Evolutionary conservation across 2,888 invertebrate genomes (phyloP).

Genomic region (Melieria picta): DNA sequence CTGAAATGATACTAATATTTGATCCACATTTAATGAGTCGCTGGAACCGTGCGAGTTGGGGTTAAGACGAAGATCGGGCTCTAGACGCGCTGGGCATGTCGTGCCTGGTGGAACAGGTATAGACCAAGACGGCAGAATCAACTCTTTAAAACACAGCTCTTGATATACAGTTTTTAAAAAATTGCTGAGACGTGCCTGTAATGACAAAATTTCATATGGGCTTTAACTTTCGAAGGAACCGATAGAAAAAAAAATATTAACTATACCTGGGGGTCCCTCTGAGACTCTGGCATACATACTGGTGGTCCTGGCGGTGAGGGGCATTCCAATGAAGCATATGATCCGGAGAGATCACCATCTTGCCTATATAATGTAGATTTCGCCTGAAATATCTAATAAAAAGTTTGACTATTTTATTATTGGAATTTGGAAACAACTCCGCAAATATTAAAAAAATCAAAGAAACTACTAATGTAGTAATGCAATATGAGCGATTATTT

Average conservation of each 20-base stretch:
- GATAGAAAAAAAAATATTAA: conserved; percentile 9
- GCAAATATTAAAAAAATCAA: background rate
- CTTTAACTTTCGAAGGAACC: background rate
- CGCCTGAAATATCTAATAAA: conserved; percentile 52
- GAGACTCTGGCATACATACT: conserved; percentile 53
- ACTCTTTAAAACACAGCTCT: conserved; percentile 67
- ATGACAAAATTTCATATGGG: conserved; percentile 32
- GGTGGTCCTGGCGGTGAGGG: conserved; percentile 58
- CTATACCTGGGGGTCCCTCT: conserved; percentile 56
- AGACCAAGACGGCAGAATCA: conserved; percentile 67
- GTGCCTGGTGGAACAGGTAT: conserved; percentile 67
- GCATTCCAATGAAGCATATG: conserved; percentile 58
- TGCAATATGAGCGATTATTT: too few relatives aligned
- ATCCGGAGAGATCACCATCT: conserved; percentile 56
- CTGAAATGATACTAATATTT: conserved; percentile 67
- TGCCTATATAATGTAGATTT: conserved; percentile 52
- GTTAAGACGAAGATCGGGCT: conserved; percentile 67
- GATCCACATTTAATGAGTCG: conserved; percentile 63
- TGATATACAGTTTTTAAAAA: conserved; percentile 68
- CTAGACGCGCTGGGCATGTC: conserved; percentile 68
- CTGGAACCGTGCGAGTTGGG: conserved; percentile 56
- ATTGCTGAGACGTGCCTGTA: conserved; percentile 59
- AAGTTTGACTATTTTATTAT: conserved; percentile 24
- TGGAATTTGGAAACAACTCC: background rate
- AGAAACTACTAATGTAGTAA: too few relatives aligned